Percentiles rank a stretch among this genome's conserved stretches.
phyloP scores from a whole-genome alignment of 2,113 vertebrate genomes.

The Antechinus stuartii region DNA sequence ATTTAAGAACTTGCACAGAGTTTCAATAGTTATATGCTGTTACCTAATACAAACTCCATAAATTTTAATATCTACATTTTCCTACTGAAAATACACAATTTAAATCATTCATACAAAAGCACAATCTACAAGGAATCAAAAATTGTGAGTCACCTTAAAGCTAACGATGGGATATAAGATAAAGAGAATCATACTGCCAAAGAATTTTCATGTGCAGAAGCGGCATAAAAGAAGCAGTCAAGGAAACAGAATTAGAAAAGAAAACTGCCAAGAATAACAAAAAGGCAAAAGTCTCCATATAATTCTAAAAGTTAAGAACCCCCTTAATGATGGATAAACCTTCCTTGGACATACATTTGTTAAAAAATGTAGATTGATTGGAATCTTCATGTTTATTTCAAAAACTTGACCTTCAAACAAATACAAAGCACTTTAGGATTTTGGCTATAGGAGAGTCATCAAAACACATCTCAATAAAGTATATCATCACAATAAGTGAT shows the following conservation, averaged over 20 bases:
- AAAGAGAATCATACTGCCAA: neutral
- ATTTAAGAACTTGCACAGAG: neutral
- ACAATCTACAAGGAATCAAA: neutral
- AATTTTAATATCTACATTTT: neutral
- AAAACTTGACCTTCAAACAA: neutral
- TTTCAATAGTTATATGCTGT: neutral
- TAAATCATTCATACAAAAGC: neutral
- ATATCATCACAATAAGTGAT: neutral
- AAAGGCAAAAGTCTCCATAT: neutral
- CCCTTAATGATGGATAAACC: neutral
- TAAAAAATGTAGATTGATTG: neutral
- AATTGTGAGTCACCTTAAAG: neutral
- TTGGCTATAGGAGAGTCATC: neutral
- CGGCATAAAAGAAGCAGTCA: neutral
- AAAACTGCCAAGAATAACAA: neutral
- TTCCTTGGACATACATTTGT: neutral
- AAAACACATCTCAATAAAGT: neutral
- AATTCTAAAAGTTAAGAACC: neutral
- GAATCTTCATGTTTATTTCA: neutral
- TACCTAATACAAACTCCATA: neutral
- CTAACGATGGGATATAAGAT: neutral
- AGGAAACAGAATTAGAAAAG: neutral
- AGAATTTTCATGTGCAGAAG: neutral
- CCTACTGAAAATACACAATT: neutral
- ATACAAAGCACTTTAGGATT: neutral